Conservation (phyloP, 2,888 invertebrate genomes). For the Listrodromus nycthemerus region DNA sequence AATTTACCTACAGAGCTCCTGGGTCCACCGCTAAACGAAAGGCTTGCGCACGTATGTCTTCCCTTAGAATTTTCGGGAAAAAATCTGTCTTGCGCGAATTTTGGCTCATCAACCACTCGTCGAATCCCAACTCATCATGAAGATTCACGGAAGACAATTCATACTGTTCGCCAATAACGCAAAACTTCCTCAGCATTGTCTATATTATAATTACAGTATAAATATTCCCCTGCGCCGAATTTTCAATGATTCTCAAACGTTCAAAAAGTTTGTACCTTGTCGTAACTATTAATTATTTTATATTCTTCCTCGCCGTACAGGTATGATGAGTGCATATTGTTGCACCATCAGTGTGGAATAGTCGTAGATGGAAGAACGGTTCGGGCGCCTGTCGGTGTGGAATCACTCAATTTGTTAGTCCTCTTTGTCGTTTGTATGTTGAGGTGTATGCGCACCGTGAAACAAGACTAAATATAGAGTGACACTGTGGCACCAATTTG, state of each 20-base stretch:
- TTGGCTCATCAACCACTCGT: conserved; percentile 1
- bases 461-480: conserved; percentile 81
- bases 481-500: conserved; percentile 83
- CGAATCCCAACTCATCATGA: not conserved
- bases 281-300: too few relatives aligned
- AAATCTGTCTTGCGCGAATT: conserved; percentile 74
- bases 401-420: conserved; percentile 58
- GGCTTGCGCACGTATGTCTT: conserved; percentile 70
- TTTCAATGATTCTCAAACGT: too few relatives aligned
- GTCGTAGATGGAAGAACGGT: conserved; percentile 44
- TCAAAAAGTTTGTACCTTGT: too few relatives aligned
- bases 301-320: too few relatives aligned
- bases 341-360: conserved; percentile 3
- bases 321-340: conserved; percentile 8
- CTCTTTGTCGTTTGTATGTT: conserved; percentile 53
- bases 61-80: conserved; percentile 68
- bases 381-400: conserved; percentile 37
- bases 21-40: conserved; percentile 70
- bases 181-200: not conserved
- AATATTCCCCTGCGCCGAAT: too few relatives aligned
- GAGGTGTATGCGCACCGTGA: conserved; percentile 2
- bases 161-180: too few relatives aligned
- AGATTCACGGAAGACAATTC: not conserved
- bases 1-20: conserved; percentile 69
- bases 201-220: not conserved